Evolutionary conservation across 2,888 invertebrate genomes (phyloP).

Genomic region (Athrips mouffetella): DNA sequence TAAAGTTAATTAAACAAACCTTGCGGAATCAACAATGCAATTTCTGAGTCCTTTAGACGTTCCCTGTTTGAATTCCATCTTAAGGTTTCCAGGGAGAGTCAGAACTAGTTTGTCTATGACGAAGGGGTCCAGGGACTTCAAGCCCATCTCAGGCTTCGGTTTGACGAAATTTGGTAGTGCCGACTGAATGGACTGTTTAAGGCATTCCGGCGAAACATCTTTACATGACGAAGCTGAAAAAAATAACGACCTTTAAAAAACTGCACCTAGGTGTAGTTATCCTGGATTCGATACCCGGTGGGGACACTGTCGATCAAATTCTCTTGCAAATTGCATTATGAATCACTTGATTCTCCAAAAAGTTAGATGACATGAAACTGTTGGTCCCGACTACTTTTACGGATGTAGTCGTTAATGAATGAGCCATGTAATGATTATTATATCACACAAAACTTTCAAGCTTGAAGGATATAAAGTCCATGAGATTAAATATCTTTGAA

Average conservation of each 20-base stretch:
- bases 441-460: too few species aligned
- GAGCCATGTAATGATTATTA: too few species aligned
- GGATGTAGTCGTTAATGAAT: too few species aligned
- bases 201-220: conserved; percentile 29
- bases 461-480: too few species aligned
- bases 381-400: too few species aligned
- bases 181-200: conserved; percentile 47
- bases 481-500: too few species aligned
- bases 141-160: conserved; percentile 48
- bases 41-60: conserved; percentile 50
- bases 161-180: conserved; percentile 45
- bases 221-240: neutral
- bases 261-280: neutral
- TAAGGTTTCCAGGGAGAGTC: conserved; percentile 49
- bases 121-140: conserved; percentile 47
- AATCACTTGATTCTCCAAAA: too few species aligned
- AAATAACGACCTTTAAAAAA: neutral
- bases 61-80: conserved; percentile 46
- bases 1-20: conserved; percentile 41
- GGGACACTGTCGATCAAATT: too few species aligned
- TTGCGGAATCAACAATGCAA: conserved; percentile 47
- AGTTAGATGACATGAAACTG: too few species aligned
- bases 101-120: conserved; percentile 34
- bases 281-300: too few species aligned
- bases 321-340: too few species aligned